Percentiles rank a stretch among this genome's conserved stretches.
Conservation (phyloP, 2,888 invertebrate genomes). For the Ferdinandea cuprea region DNA sequence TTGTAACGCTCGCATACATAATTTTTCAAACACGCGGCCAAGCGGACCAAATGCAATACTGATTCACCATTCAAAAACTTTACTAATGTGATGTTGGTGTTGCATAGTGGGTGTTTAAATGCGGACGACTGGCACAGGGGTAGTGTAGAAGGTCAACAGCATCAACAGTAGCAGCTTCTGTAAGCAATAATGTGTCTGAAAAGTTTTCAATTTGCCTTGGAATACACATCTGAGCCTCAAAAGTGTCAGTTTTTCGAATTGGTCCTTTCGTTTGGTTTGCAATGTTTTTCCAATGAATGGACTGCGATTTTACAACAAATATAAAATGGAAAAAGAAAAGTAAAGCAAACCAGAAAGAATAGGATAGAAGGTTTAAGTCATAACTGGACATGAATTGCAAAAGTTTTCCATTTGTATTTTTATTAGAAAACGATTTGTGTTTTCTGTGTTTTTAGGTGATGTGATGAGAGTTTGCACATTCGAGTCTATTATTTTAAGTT, state of each 20-base stretch:
- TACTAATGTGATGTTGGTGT: slow-evolving; percentile 48
- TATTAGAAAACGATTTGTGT: slow-evolving; percentile 39
- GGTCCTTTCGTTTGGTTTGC: slow-evolving; percentile 58
- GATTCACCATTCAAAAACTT: slow-evolving; percentile 49
- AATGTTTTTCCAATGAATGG: slow-evolving; percentile 66
- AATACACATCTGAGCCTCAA: slow-evolving; percentile 73
- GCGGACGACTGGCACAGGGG: not conserved
- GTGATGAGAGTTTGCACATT: not conserved
- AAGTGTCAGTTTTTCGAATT: slow-evolving; percentile 72
- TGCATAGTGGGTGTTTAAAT: not conserved
- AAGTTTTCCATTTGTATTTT: slow-evolving; percentile 51
- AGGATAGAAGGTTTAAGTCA: slow-evolving; percentile 58
- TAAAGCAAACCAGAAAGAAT: slow-evolving; percentile 26
- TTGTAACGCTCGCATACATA: slow-evolving; percentile 54
- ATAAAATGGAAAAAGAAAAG: not conserved
- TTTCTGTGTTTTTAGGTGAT: slow-evolving; percentile 20
- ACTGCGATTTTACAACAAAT: slow-evolving; percentile 41
- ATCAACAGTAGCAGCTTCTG: slow-evolving; percentile 63
- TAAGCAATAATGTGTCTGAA: slow-evolving; percentile 75
- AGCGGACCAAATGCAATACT: slow-evolving; percentile 61
- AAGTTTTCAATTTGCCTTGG: slow-evolving; percentile 74
- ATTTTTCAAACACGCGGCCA: slow-evolving; percentile 69
- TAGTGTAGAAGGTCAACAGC: slow-evolving; percentile 49
- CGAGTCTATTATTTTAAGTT: not conserved
- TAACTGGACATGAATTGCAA: slow-evolving; percentile 57